Conservation (phyloP, 1,140 invertebrate genomes). For the Grapholita molesta region DNA sequence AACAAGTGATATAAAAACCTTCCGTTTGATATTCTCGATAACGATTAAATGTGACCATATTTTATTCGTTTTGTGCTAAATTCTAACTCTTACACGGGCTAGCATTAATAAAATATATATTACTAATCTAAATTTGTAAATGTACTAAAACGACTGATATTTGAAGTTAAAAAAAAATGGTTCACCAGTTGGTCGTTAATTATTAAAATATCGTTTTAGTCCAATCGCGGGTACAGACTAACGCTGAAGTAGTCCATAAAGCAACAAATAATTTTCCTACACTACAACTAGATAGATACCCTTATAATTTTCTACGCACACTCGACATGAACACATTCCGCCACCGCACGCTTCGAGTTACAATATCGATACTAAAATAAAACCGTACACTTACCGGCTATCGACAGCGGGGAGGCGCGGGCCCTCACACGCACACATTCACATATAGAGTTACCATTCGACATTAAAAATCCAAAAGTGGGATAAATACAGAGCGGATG, state of each 20-base stretch:
- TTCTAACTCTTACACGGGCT: background rate
- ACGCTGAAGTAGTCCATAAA: background rate
- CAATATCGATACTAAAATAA: background rate
- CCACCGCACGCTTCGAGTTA: background rate
- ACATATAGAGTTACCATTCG: background rate
- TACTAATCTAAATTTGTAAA: conserved; percentile 4
- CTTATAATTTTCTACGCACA: background rate
- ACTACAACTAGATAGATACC: conserved; percentile 11
- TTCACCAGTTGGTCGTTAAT: background rate
- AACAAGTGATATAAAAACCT: conserved; percentile 3
- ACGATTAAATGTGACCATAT: background rate
- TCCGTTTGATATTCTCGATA: background rate
- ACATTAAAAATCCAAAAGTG: background rate
- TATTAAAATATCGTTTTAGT: conserved; percentile 12
- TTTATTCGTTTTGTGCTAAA: conserved; percentile 2
- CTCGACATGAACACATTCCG: conserved; percentile 4
- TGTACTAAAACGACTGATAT: background rate
- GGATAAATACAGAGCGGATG: background rate
- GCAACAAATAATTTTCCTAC: conserved; percentile 10
- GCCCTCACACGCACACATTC: background rate
- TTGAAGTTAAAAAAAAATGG: background rate
- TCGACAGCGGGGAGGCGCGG: background rate
- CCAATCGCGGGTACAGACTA: background rate
- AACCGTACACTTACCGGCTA: background rate
- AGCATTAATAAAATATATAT: conserved; percentile 3